These are phyloP conservation scores for Marcusenius ussheri DNA, from an alignment of 2,113 vertebrate species.

Conservation along the genomic window DNA sequence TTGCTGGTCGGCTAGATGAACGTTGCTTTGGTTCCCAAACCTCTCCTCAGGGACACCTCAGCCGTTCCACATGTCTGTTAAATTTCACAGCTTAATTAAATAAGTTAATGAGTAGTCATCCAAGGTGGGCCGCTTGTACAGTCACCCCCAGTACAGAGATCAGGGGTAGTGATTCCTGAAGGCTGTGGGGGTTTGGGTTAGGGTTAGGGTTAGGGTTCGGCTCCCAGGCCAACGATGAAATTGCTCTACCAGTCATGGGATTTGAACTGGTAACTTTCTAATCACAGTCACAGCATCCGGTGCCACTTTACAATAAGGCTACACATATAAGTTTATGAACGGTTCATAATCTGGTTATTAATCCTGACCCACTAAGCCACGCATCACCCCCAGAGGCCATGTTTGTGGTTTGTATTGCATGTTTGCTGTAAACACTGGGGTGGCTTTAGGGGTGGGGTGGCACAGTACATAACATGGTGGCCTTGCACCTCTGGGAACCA, in stretches of 20 bases:
- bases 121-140: not conserved
- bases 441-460: not conserved
- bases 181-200: not conserved
- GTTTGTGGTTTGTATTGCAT: not conserved
- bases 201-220: not conserved
- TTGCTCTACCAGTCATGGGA: not conserved
- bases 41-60: too few relatives aligned
- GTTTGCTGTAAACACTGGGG: not conserved
- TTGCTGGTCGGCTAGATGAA: too few relatives aligned
- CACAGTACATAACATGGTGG: not conserved
- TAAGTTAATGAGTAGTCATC: not conserved
- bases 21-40: too few relatives aligned
- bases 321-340: too few relatives aligned
- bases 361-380: not conserved
- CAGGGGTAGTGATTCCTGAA: not conserved
- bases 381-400: not conserved
- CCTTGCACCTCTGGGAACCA: not conserved
- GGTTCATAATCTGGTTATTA: too few relatives aligned
- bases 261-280: not conserved
- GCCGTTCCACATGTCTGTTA: too few relatives aligned
- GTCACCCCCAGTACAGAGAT: not conserved
- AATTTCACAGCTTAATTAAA: not conserved
- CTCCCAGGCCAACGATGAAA: not conserved
- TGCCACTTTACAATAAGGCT: too few relatives aligned
- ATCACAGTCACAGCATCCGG: not conserved